These are phyloP conservation scores for Halictus ligatus DNA, from an alignment of 2,888 invertebrate genomes.

Conservation along the genomic window DNA sequence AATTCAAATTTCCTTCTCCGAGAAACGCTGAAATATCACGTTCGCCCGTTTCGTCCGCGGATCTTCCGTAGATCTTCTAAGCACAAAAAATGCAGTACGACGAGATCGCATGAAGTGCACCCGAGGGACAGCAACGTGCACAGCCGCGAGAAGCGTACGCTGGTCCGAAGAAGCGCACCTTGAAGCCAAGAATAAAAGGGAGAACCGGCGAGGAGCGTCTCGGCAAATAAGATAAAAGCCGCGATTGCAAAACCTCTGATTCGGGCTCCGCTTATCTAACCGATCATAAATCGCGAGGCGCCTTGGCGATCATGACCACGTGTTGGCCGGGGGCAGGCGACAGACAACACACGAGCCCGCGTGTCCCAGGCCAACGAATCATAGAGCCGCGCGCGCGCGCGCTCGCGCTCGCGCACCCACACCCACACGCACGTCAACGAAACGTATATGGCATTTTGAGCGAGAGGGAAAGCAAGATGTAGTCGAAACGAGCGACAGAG, in stretches of 20 bases:
- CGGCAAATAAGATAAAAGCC: not conserved
- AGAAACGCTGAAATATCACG: not conserved
- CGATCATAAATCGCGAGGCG: conserved; percentile 12
- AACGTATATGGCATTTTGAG: not conserved
- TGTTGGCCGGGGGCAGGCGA: conserved; percentile 3
- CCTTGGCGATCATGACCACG: conserved; percentile 28
- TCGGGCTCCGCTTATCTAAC: conserved; percentile 12
- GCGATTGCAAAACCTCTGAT: conserved; percentile 1
- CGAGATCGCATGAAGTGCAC: not conserved
- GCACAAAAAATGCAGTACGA: not conserved
- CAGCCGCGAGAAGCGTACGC: not conserved
- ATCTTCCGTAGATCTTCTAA: too few relatives aligned
- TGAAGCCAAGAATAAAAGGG: not conserved
- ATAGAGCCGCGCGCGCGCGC: not conserved
- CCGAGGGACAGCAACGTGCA: not conserved
- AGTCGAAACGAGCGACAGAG: not conserved
- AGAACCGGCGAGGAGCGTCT: not conserved
- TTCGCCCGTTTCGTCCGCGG: not conserved
- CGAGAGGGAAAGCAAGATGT: not conserved
- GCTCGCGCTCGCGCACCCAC: not conserved
- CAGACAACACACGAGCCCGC: not conserved
- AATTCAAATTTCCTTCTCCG: not conserved
- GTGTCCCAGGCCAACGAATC: conserved; percentile 1
- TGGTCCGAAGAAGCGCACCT: not conserved
- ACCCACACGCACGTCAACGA: not conserved